Evolutionary conservation across 2,888 invertebrate species (phyloP).

Genomic region (Plagodis pulveraria): DNA sequence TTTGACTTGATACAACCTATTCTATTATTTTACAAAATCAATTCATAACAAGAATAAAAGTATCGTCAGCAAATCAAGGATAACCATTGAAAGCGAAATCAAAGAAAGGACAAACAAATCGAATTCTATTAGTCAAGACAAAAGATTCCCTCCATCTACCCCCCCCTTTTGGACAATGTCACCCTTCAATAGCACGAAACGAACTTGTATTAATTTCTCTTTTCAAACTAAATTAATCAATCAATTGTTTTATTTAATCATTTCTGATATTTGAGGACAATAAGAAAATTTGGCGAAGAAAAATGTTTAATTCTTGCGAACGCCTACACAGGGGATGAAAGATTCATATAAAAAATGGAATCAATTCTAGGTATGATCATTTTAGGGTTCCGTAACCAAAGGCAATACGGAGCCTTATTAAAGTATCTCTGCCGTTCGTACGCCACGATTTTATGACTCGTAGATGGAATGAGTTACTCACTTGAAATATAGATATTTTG

Average conservation of each 20-base stretch:
- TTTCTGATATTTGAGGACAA: constrained; percentile 23
- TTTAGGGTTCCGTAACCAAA: no score
- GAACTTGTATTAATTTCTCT: constrained; percentile 31
- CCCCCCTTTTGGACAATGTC: constrained; percentile 18
- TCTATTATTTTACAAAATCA: neutral
- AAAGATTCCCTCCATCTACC: constrained; percentile 9
- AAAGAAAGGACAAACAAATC: constrained; percentile 34
- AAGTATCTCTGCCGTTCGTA: no score
- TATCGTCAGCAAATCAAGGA: constrained; percentile 14
- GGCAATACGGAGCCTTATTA: no score
- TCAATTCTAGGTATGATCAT: neutral
- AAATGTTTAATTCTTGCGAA: constrained; percentile 8
- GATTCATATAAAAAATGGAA: neutral
- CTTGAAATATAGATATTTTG: no score
- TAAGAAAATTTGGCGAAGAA: constrained; percentile 8
- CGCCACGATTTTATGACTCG: no score
- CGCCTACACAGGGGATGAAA: neutral
- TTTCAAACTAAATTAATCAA: constrained; percentile 31
- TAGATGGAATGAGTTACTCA: no score
- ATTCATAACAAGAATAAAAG: constrained; percentile 1
- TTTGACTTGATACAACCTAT: no score
- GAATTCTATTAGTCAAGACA: constrained; percentile 34
- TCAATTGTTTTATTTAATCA: constrained; percentile 27
- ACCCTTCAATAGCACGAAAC: constrained; percentile 22
- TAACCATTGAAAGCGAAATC: constrained; percentile 18